Conservation (phyloP, 37 sponge, comb jelly and placozoan genomes). For the Bolinopsis microptera region DNA sequence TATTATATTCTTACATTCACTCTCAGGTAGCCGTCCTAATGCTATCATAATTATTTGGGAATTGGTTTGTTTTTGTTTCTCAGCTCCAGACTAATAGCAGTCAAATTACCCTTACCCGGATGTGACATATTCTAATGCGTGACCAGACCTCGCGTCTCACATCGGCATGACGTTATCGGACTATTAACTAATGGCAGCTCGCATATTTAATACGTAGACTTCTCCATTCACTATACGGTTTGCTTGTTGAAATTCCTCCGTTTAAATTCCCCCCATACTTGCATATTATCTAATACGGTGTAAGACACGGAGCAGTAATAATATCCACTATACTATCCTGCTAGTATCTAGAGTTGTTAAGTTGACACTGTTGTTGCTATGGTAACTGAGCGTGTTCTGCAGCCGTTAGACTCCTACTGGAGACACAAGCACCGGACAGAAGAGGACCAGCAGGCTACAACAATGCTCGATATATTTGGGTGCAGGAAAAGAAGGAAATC, state of each 20-base stretch:
- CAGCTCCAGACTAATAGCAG: background rate
- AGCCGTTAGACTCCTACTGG: constrained; percentile 28
- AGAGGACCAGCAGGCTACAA: constrained; percentile 9
- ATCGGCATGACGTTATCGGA: background rate
- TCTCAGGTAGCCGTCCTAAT: too few species aligned
- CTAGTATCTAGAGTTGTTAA: too few species aligned
- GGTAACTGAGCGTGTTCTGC: background rate
- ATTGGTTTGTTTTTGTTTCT: background rate
- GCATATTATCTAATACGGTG: too few species aligned
- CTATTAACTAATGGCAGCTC: background rate
- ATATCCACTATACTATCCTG: too few species aligned
- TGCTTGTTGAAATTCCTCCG: background rate
- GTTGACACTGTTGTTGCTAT: background rate
- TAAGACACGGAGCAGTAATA: too few species aligned
- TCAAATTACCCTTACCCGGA: background rate
- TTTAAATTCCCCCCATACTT: background rate
- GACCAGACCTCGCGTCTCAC: background rate
- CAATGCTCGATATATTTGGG: background rate
- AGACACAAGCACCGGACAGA: background rate
- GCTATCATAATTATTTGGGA: background rate
- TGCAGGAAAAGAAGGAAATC: constrained; percentile 26
- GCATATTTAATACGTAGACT: background rate
- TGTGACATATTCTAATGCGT: background rate
- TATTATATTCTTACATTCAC: too few species aligned
- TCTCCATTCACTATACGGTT: background rate